Conservation (phyloP, 2,888 invertebrate species). For the Hemaris fuciformis region DNA sequence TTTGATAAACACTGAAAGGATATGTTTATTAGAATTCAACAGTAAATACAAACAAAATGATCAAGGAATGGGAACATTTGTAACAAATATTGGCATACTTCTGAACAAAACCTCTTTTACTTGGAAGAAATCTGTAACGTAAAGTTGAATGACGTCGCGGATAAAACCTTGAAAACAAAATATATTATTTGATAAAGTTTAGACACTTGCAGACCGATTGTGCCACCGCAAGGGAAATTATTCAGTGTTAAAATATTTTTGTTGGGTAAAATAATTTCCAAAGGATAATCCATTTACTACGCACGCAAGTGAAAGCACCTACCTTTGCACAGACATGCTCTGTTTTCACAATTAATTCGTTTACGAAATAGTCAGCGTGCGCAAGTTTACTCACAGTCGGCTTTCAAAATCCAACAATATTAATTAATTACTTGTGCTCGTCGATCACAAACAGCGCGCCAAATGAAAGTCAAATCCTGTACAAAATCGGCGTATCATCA, state of each 20-base stretch:
- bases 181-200: constrained; percentile 30
- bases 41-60: not conserved
- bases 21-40: not conserved
- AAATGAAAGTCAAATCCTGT: constrained; percentile 32
- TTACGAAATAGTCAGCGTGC: not conserved
- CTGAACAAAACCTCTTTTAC: not conserved
- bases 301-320: not conserved
- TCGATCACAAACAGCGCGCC: constrained; percentile 16
- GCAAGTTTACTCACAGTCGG: not conserved
- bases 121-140: not conserved
- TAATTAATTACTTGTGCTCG: constrained; percentile 25
- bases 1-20: not conserved
- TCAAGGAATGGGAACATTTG: not conserved
- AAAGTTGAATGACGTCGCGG: not conserved
- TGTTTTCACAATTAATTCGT: constrained; percentile 5
- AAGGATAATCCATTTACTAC: constrained; percentile 19
- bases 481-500: constrained; percentile 22
- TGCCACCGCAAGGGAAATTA: constrained; percentile 30
- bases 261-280: constrained; percentile 26
- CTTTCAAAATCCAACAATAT: constrained; percentile 17
- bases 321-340: constrained; percentile 14
- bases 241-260: constrained; percentile 31
- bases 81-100: not conserved
- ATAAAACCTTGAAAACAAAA: constrained; percentile 10
- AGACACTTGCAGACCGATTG: constrained; percentile 19